Base-by-base conservation (phyloP, 2,888 invertebrate species). In the Ashinkailepas kermadecensis region DNA sequence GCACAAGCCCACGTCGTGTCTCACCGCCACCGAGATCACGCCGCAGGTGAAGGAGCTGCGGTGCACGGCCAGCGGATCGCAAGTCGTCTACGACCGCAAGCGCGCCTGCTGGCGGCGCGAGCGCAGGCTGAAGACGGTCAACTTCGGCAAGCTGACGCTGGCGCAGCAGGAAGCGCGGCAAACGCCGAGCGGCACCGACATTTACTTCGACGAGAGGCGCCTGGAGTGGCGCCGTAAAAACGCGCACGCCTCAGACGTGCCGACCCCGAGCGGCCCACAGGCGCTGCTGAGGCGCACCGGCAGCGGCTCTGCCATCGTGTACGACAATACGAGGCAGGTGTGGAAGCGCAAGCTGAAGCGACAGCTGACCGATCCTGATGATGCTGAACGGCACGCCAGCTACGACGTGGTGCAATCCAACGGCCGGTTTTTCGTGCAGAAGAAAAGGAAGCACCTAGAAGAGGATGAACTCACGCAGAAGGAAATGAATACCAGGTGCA, bases 321-420 rank as follows among this genome's bases (percentile, higher is more conserved):
- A 56, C 21, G 74, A 74, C 74, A 21, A 11, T 8, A 4, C 10
- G 1, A 15, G 74, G 21, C 54, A 74, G 56, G 54, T 74, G 56
- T 74, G 74, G 74, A 74, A 74, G 74, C 54, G 74, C 21, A 74
- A 74, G 56, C 25, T 8, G 56, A 74, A 74, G 74, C 74, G 74
- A 21, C 18, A 21, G 10, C 7, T 9, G 23, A 56, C 11, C 54
- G 39, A 18, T 9, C 74, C 12, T 56, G 11, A 2, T 15, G 18
- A 15, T 56, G 21, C 39, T 39, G 56, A 13, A 4, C 8, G 56
- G 56, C 18, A 12, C 54, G 18, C 39, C 54, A 21, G 21, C 54
- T 54, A 56, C 21, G 9, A 39, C 21, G n/a, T 74, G 56, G 74
- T 74, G 74, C 74, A 74, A 1, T 13, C 54, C 9, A 54, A 74